These are phyloP conservation scores for Rhynchotus rufescens DNA, from an alignment of 2,797 vertebrate genomes.

Conservation along the genomic window DNA sequence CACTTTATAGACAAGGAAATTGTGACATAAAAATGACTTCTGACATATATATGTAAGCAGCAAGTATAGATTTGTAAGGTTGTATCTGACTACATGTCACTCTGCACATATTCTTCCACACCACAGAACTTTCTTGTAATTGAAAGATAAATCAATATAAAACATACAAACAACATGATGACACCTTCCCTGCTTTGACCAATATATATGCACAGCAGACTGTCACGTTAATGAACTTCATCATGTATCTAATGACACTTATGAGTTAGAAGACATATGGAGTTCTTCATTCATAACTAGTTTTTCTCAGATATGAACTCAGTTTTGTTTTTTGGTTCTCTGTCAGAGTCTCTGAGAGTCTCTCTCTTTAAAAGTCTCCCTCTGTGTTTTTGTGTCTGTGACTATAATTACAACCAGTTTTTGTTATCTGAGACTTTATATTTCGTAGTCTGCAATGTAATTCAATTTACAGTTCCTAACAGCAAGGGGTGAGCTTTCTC, in stretches of 20 bases:
- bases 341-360: background rate
- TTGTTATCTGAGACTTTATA: background rate
- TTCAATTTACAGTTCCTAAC: conserved; percentile 41
- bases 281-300: background rate
- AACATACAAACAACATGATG: accelerated
- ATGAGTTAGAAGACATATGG: background rate
- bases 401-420: background rate
- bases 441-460: conserved; percentile 15
- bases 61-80: background rate
- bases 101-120: background rate
- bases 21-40: background rate
- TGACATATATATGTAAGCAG: background rate
- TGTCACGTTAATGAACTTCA: background rate
- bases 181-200: background rate
- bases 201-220: background rate
- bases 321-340: background rate
- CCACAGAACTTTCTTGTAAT: background rate
- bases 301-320: background rate
- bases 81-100: background rate
- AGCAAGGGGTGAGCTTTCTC: conserved; percentile 7
- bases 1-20: background rate
- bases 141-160: background rate
- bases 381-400: background rate
- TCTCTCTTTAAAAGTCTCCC: background rate
- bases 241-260: background rate